A percentile compares a stretch with the other conserved stretches of the same genome.
Evolutionary conservation across 2,888 invertebrate genomes (phyloP).

Genomic region (Azorinus chamasolen): DNA sequence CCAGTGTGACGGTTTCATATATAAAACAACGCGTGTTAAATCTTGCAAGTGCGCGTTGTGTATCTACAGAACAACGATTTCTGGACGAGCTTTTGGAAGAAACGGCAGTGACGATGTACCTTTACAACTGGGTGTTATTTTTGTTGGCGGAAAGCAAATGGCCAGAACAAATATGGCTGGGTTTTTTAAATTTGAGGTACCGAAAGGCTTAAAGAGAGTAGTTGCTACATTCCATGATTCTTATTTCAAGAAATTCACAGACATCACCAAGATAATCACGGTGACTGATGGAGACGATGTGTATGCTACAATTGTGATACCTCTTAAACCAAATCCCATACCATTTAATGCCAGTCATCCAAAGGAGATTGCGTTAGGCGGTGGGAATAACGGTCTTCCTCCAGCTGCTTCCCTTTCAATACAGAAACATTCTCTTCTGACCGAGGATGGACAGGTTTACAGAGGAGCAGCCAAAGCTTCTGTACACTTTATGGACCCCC

Average conservation of each 20-base stretch:
- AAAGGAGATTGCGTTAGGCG: slow-evolving; percentile 29
- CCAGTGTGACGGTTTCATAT: slow-evolving; percentile 35
- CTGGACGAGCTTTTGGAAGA: slow-evolving; percentile 30
- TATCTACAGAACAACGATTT: slow-evolving; percentile 17
- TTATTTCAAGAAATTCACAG: slow-evolving; percentile 29
- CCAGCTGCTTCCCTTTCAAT: slow-evolving; percentile 33
- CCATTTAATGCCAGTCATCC: slow-evolving; percentile 19
- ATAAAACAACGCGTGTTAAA: slow-evolving; percentile 20
- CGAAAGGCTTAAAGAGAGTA: slow-evolving; percentile 11
- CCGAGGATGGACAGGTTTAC: slow-evolving; percentile 27
- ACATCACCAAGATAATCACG: slow-evolving; percentile 34
- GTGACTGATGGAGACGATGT: slow-evolving; percentile 14
- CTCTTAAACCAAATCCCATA: slow-evolving; percentile 40
- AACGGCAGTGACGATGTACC: slow-evolving; percentile 27
- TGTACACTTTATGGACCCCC: slow-evolving; percentile 50
- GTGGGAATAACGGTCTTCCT: slow-evolving; percentile 1
- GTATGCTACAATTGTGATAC: slow-evolving; percentile 19
- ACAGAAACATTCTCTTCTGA: slow-evolving; percentile 28
- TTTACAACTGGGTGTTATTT: slow-evolving; percentile 26
- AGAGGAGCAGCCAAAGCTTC: slow-evolving; percentile 33
- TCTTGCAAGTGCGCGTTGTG: slow-evolving; percentile 37
- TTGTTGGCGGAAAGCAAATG: slow-evolving; percentile 13
- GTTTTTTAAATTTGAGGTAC: slow-evolving; percentile 38
- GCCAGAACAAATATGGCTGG: slow-evolving; percentile 37
- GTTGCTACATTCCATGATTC: slow-evolving; percentile 37